Conservation (phyloP, 2,888 invertebrate species). For the Linnaemya tessellans region DNA sequence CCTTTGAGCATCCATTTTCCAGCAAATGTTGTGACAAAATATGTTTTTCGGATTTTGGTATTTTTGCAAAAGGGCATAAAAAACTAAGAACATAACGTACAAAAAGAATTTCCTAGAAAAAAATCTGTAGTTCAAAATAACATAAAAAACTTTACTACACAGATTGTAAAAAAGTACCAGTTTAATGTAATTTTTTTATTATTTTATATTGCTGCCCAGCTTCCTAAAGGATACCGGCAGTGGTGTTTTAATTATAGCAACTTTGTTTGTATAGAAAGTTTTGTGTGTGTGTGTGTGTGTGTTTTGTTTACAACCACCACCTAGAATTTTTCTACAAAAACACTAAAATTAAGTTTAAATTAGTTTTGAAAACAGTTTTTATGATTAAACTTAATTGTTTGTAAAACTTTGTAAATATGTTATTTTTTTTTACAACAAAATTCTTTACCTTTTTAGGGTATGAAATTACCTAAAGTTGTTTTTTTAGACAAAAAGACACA, state of each 20-base stretch:
- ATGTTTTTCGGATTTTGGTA: not conserved
- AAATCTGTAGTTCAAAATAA: constrained; percentile 25
- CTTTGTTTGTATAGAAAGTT: constrained; percentile 19
- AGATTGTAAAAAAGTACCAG: constrained; percentile 35
- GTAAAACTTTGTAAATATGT: constrained; percentile 48
- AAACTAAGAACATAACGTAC: not conserved
- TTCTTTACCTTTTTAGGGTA: not conserved
- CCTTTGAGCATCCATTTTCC: constrained; percentile 9
- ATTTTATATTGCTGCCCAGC: constrained; percentile 27
- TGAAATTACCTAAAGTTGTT: constrained; percentile 47
- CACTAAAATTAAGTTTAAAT: constrained; percentile 65
- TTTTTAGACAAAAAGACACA: constrained; percentile 6
- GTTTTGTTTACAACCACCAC: constrained; percentile 12
- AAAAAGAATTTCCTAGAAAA: constrained; percentile 17
- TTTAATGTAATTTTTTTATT: constrained; percentile 56
- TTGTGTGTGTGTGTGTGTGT: not conserved
- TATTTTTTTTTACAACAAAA: constrained; percentile 7
- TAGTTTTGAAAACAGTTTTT: constrained; percentile 67
- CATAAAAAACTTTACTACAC: constrained; percentile 35
- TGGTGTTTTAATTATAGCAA: constrained; percentile 65
- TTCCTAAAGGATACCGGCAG: constrained; percentile 16
- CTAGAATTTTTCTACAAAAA: constrained; percentile 33
- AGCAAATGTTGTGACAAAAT: constrained; percentile 45
- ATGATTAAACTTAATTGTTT: constrained; percentile 68
- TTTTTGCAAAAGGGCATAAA: not conserved